phyloP scores from a whole-genome alignment of 37 sponge, comb jelly and placozoan genomes.

The Bolinopsis microptera region DNA sequence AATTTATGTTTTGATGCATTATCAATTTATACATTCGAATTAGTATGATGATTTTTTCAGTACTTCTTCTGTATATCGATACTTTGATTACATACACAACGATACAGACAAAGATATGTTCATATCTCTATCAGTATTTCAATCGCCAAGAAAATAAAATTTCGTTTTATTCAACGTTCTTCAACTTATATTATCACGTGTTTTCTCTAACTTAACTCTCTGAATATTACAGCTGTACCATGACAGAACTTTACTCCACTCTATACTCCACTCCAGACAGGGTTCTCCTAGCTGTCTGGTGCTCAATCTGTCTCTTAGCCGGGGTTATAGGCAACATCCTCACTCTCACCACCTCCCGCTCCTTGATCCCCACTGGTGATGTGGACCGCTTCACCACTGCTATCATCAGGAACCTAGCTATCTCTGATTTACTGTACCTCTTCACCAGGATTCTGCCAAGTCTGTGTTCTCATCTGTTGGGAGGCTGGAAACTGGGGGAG shows the following conservation, averaged over 20 bases:
- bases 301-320: background rate
- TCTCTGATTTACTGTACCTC: slow-evolving; percentile 6
- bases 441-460: slow-evolving; percentile 15
- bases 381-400: slow-evolving; percentile 13
- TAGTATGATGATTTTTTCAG: no score
- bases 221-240: no score
- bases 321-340: background rate
- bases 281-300: background rate
- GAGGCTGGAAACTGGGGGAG: slow-evolving; percentile 29
- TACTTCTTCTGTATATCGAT: no score
- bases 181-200: no score
- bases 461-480: background rate
- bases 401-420: slow-evolving; percentile 2
- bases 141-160: no score
- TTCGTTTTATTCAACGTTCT: no score
- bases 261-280: slow-evolving; percentile 22
- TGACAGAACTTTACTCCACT: background rate
- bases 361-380: background rate
- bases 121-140: no score
- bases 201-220: no score
- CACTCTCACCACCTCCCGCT: background rate
- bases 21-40: no score
- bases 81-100: no score
- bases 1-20: no score
- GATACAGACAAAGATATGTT: no score